A percentile compares a stretch with the other conserved stretches of the same genome.
phyloP scores from a whole-genome alignment of 92 coral and sea anemone species.

The Muricea muricata region DNA sequence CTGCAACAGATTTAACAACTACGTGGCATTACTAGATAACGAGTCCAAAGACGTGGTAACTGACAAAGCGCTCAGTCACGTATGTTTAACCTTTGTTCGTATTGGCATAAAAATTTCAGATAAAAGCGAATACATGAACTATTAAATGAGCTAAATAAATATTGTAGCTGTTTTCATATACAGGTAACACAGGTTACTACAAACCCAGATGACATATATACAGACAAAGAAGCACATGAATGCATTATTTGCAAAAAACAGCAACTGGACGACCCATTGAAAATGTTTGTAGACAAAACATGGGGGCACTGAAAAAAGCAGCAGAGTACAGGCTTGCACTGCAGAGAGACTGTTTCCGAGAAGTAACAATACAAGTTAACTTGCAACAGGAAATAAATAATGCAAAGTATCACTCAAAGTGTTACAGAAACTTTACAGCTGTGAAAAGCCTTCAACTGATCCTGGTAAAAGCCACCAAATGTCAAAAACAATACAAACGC shows the following conservation, averaged over 20 bases:
- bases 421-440: constrained; percentile 6
- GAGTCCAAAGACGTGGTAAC: background rate
- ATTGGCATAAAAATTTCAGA: background rate
- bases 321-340: constrained; percentile 29
- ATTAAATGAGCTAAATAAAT: background rate
- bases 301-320: constrained; percentile 15
- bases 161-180: background rate
- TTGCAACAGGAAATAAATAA: constrained; percentile 7
- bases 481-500: constrained; percentile 5
- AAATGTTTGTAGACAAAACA: constrained; percentile 15
- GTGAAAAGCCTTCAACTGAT: constrained; percentile 14
- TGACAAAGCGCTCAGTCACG: background rate
- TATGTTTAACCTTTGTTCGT: background rate
- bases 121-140: background rate
- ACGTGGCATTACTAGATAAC: background rate
- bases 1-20: background rate
- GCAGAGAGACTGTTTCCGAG: background rate
- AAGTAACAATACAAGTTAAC: background rate
- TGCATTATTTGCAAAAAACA: constrained; percentile 1
- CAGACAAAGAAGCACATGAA: background rate
- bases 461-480: background rate
- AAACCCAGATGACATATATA: background rate
- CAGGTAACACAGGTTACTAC: background rate
- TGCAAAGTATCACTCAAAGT: constrained; percentile 6
- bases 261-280: background rate